Conservation (phyloP, 2,113 vertebrate species). For the Pongo abelii region DNA sequence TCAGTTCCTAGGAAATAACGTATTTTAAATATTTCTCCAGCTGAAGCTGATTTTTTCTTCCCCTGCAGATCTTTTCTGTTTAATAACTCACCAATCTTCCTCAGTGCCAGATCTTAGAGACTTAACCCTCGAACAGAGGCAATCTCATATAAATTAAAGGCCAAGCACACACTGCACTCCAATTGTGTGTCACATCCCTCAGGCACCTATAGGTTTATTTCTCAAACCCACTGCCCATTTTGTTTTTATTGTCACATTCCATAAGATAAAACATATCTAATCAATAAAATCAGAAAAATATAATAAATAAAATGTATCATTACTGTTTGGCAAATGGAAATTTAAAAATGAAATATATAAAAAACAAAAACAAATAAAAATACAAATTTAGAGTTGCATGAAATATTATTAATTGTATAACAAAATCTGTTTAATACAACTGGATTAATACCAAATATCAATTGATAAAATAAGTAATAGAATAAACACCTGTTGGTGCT, state of each 20-base stretch:
- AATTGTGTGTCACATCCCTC: not conserved
- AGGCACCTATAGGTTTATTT: not conserved
- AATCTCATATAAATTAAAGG: slow-evolving; percentile 68
- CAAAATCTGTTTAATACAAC: not conserved
- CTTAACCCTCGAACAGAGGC: slow-evolving; percentile 24
- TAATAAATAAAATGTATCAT: not conserved
- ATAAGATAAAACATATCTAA: not conserved
- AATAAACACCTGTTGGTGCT: not conserved
- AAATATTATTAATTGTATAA: not conserved
- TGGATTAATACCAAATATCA: not conserved
- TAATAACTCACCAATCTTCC: slow-evolving; percentile 42
- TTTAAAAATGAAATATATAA: not conserved
- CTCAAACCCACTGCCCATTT: not conserved
- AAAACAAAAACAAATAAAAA: not conserved
- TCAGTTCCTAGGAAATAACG: not conserved
- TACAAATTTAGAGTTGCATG: not conserved
- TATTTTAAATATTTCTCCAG: slow-evolving; percentile 9
- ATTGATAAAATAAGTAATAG: not conserved
- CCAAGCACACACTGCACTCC: not conserved
- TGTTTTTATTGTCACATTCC: not conserved
- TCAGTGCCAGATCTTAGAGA: not conserved
- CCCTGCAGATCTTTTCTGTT: not conserved
- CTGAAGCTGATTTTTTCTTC: not conserved
- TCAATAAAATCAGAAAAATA: slow-evolving; percentile 3
- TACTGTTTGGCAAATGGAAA: not conserved